Evolutionary conservation across 2,888 invertebrate species (phyloP), one percentile per base, ranked within the genome.

Genomic region (Dicyrtoma fusca): DNA sequence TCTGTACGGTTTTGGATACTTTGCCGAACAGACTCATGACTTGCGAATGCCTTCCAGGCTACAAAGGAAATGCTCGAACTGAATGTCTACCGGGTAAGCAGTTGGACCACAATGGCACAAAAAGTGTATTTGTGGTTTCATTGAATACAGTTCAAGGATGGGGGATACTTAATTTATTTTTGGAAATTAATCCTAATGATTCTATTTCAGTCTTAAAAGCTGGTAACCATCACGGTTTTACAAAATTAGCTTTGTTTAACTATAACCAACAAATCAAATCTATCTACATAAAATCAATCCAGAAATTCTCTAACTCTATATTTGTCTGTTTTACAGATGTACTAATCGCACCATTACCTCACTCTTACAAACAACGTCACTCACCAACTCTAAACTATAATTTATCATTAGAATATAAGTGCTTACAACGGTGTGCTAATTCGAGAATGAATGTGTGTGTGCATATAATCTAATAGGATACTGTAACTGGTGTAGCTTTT

Each of bases 21-120:
- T 84, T 94, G 76, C 95, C 95, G 6, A 87, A 93, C 84, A 88
- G 94, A 79, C 93, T 94, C 8, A 92, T 95, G 88, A 89, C 92
- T 73, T 95, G 95, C 83, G 89, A 91, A 82, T 95, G 95, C 82
- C 87, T 91, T 75, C 89, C 89, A 74, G 93, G 93, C 75, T 91
- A 89, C 81, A 87, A 90, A 79, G 95, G 95, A 78, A 93, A 95
- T 83, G 94, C 95, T 11, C 92, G 94, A 80, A 88, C 90, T 76
- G 90, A 91, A 83, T 95, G 95, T 83, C 88, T 87, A 82, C 88
- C 87, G 86, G 91, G 94, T 94, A 88, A 86, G 86, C 79, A 13
- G 69, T 55, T 55, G 34, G 8, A 8, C 34, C 34, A 34, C n/a
- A 34, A 34, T 34, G 4, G 3, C 34, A 5, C 34, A 5, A 8